Evolutionary conservation across 2,888 invertebrate genomes (phyloP).

Genomic region (Operophtera brumata): DNA sequence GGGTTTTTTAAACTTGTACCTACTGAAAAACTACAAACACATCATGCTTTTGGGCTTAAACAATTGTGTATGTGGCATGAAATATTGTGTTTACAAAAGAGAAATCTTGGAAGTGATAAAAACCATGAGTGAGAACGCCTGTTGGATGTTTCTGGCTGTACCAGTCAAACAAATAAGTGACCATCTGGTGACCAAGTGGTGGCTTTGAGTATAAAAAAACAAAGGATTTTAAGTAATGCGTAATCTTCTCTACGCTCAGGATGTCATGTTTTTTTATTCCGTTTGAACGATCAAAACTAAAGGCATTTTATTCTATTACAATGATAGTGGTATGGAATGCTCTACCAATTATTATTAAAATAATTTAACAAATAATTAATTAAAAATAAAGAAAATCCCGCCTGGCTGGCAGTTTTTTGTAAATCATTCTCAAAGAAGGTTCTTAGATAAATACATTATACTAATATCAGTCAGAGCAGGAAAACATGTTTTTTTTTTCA

Average conservation of each 20-base stretch:
- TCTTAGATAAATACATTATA: too few species aligned
- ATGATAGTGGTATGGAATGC: too few species aligned
- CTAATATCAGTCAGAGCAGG: too few species aligned
- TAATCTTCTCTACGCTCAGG: constrained; percentile 1
- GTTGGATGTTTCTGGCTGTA: constrained; percentile 41
- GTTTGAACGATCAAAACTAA: neutral
- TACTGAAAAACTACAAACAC: constrained; percentile 1
- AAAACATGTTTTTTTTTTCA: too few species aligned
- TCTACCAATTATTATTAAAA: too few species aligned
- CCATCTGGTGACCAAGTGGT: constrained; percentile 75
- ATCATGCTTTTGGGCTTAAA: constrained; percentile 4
- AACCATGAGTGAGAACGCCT: constrained; percentile 40
- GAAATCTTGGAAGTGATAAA: constrained; percentile 43
- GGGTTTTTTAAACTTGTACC: neutral
- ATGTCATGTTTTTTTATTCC: constrained; percentile 8
- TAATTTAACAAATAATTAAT: too few species aligned
- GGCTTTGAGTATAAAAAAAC: constrained; percentile 38
- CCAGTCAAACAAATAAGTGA: constrained; percentile 52
- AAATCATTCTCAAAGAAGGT: too few species aligned
- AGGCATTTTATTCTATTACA: neutral
- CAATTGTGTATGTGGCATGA: constrained; percentile 17
- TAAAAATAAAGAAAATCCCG: too few species aligned
- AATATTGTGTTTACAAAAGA: constrained; percentile 39
- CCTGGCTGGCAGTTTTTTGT: too few species aligned
- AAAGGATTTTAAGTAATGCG: constrained; percentile 24